Conservation (phyloP, 2,113 vertebrate species). For the Peucedramus taeniatus region DNA sequence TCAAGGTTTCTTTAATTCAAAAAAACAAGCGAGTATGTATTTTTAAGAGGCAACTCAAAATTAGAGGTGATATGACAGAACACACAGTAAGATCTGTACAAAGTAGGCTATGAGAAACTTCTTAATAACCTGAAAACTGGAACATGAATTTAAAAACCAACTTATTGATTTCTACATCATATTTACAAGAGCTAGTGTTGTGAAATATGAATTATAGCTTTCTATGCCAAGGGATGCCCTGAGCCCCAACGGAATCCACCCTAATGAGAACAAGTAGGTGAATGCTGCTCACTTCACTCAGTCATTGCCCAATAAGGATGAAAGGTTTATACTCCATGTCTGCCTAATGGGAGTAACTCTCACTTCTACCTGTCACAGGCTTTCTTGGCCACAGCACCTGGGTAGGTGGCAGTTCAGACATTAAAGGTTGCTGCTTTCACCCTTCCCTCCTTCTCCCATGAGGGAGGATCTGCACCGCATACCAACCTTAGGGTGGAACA, state of each 20-base stretch:
- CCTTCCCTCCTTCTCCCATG: background rate
- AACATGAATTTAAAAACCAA: conserved; percentile 3
- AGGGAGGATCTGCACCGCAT: background rate
- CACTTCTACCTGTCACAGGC: background rate
- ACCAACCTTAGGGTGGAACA: background rate
- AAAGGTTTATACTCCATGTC: background rate
- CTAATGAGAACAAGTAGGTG: conserved; percentile 9
- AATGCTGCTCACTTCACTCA: background rate
- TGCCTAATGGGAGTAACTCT: background rate
- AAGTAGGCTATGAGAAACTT: background rate
- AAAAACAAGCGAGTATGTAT: background rate
- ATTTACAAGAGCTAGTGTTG: conserved; percentile 22
- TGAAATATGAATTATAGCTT: conserved; percentile 18
- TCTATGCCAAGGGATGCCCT: background rate
- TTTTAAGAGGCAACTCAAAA: conserved; percentile 12
- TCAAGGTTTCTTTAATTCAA: conserved; percentile 10
- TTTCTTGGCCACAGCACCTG: background rate
- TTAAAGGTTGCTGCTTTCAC: background rate
- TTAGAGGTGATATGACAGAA: background rate
- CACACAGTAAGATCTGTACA: background rate
- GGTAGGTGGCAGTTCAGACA: background rate
- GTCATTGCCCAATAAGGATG: background rate
- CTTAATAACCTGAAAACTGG: conserved; percentile 25
- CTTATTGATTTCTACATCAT: conserved; percentile 32
- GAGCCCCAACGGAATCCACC: background rate